A percentile compares a stretch with the other conserved stretches of the same genome.
These are phyloP conservation scores for Dromococcyx pavoninus DNA, from an alignment of 2,797 vertebrate genomes.

Conservation along the genomic window DNA sequence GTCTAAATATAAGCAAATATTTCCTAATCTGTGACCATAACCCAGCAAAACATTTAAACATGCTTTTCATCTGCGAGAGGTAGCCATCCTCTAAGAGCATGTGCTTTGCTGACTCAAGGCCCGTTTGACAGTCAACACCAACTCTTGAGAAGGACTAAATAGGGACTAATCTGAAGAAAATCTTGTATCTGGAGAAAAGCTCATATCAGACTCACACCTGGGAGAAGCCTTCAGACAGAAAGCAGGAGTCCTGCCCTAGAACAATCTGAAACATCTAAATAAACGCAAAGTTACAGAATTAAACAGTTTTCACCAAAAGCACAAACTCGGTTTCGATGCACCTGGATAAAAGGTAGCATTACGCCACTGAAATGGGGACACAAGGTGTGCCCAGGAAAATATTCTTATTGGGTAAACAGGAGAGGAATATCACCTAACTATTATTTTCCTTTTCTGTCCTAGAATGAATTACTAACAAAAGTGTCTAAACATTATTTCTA, in stretches of 20 bases:
- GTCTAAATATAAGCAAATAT: neutral
- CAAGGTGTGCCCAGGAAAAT: too few species aligned
- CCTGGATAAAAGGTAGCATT: too few species aligned
- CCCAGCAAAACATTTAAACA: neutral
- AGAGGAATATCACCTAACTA: too few species aligned
- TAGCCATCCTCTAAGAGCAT: neutral
- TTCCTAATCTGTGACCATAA: conserved; percentile 8
- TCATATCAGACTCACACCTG: neutral
- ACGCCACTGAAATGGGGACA: too few species aligned
- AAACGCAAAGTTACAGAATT: too few species aligned
- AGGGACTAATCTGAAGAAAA: neutral
- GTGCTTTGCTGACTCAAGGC: neutral
- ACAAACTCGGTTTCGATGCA: too few species aligned
- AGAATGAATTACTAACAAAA: too few species aligned
- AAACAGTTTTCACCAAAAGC: too few species aligned
- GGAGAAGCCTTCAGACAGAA: neutral
- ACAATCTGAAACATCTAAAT: too few species aligned
- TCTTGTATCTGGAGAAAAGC: neutral
- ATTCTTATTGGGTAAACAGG: too few species aligned
- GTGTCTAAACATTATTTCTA: neutral
- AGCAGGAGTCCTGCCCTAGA: neutral
- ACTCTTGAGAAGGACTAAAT: neutral
- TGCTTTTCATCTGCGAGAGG: neutral
- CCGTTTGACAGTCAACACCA: neutral
- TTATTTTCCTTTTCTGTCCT: too few species aligned